phyloP scores from a whole-genome alignment of 2,113 vertebrate species.

The Mobula birostris region DNA sequence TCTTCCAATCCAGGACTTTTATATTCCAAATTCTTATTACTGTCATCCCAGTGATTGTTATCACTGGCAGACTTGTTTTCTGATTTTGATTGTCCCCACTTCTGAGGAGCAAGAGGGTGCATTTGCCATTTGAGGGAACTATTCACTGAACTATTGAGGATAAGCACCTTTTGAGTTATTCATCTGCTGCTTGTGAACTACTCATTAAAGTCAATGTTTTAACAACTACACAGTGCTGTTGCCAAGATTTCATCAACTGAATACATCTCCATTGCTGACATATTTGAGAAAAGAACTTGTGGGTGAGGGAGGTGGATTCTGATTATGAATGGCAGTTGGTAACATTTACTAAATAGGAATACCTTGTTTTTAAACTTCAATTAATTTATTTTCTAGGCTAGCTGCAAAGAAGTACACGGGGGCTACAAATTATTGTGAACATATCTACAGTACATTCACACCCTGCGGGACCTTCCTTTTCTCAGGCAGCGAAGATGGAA shows the following conservation, averaged over 20 bases:
- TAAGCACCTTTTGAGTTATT: neutral
- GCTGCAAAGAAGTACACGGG: slow-evolving; percentile 81
- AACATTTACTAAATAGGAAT: neutral
- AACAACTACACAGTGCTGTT: neutral
- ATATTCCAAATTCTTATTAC: neutral
- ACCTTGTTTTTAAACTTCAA: neutral
- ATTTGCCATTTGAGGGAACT: neutral
- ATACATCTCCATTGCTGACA: neutral
- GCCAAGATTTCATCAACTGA: neutral
- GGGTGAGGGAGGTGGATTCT: neutral
- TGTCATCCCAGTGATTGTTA: neutral
- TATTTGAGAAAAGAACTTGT: neutral
- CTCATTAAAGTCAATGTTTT: neutral
- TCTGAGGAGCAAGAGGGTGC: neutral
- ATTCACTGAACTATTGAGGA: neutral
- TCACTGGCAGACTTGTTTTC: neutral
- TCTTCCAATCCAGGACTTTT: neutral
- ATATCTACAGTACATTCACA: slow-evolving; percentile 83
- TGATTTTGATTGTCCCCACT: neutral
- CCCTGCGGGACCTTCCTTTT: slow-evolving; percentile 88
- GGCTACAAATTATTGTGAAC: slow-evolving; percentile 85
- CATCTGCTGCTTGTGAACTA: neutral
- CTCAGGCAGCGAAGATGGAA: slow-evolving; percentile 90
- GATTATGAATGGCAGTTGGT: neutral
- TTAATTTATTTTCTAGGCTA: slow-evolving; percentile 56